Percentiles rank a stretch among this genome's conserved stretches.
These are phyloP conservation scores for Sphaerodactylus townsendi DNA, from an alignment of 2,113 vertebrate genomes.

Conservation along the genomic window DNA sequence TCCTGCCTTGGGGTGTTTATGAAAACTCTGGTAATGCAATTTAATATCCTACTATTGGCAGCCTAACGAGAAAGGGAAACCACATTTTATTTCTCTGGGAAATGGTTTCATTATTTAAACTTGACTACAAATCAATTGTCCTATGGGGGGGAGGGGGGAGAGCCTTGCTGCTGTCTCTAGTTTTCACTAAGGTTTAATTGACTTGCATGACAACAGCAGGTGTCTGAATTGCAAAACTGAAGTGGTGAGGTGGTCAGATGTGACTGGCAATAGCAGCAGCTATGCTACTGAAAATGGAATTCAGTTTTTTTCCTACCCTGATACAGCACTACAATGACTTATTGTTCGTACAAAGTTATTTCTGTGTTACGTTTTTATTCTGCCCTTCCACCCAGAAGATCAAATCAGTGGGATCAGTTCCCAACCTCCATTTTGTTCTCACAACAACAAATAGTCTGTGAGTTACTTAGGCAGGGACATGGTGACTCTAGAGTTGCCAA, in stretches of 20 bases:
- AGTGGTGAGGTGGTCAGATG: too few species aligned
- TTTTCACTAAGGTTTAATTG: background rate
- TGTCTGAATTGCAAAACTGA: background rate
- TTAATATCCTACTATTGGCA: slow-evolving; percentile 14
- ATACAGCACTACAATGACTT: too few species aligned
- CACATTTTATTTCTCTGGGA: slow-evolving; percentile 1
- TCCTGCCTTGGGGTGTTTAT: background rate
- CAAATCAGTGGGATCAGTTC: too few species aligned
- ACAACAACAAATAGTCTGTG: too few species aligned
- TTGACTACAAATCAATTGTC: slow-evolving; percentile 25
- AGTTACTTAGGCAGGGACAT: too few species aligned
- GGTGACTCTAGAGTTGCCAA: too few species aligned
- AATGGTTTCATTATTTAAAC: slow-evolving; percentile 14
- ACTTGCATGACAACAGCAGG: background rate
- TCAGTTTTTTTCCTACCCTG: too few species aligned
- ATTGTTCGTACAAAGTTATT: too few species aligned
- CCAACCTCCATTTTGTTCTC: too few species aligned
- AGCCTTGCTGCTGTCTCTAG: background rate
- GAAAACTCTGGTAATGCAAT: slow-evolving; percentile 7
- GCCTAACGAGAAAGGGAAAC: slow-evolving; percentile 11
- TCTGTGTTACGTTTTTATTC: too few species aligned
- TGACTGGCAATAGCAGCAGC: background rate
- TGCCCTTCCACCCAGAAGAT: too few species aligned
- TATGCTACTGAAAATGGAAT: too few species aligned
- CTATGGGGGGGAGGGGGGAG: background rate